Evolutionary conservation across 2,888 invertebrate genomes (phyloP).

Genomic region (Sepiola atlantica): DNA sequence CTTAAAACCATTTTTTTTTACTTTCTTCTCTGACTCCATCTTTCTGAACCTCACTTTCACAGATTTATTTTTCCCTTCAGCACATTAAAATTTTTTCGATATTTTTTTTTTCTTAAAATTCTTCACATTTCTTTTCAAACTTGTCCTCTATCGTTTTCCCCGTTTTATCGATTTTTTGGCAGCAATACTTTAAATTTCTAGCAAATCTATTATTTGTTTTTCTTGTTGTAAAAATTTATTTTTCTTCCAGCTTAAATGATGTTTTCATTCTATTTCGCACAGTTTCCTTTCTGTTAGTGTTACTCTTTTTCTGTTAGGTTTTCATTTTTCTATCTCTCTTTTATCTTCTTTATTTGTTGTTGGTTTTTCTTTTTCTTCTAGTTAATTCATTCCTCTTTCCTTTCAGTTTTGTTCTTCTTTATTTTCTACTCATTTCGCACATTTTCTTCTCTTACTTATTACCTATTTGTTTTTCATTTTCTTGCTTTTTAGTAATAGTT

Average conservation of each 20-base stretch:
- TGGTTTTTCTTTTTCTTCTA: background rate
- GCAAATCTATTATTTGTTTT: background rate
- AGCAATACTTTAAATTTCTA: background rate
- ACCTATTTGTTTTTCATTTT: no score
- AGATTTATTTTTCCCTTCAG: background rate
- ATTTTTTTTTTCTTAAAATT: background rate
- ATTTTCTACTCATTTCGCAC: no score
- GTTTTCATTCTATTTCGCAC: background rate
- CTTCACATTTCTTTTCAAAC: background rate
- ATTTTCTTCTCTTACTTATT: no score
- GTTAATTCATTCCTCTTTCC: background rate
- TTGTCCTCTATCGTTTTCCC: background rate
- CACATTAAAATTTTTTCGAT: background rate
- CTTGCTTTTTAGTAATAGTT: no score
- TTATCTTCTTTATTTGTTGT: background rate
- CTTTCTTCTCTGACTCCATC: background rate
- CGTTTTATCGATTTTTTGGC: background rate
- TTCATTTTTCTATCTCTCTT: background rate
- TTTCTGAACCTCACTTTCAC: background rate
- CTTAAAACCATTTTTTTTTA: background rate
- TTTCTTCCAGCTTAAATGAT: background rate
- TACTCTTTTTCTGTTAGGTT: background rate
- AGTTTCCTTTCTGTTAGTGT: background rate
- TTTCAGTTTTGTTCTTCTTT: background rate
- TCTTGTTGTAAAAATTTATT: background rate